phyloP scores from a whole-genome alignment of 1,140 invertebrate species.

The Diabrotica undecimpunctata region DNA sequence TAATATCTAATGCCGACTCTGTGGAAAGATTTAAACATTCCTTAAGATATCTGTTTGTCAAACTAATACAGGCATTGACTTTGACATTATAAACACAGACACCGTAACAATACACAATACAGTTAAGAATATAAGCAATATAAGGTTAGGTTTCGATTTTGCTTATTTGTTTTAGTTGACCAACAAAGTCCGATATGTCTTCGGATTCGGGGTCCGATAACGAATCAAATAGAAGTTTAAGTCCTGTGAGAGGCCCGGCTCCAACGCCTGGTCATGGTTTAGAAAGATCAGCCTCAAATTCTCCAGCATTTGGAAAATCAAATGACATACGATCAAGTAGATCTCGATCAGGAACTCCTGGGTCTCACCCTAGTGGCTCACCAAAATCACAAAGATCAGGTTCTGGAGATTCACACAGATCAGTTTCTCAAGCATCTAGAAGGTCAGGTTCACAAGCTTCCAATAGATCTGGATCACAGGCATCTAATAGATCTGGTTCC shows the following conservation, averaged over 20 bases:
- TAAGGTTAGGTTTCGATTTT: too few relatives aligned
- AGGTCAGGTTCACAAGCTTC: conserved; percentile 27
- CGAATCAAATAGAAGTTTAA: conserved; percentile 23
- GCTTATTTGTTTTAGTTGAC: too few relatives aligned
- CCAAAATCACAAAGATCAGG: conserved; percentile 19
- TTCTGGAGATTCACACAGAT: conserved; percentile 28
- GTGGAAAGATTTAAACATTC: too few relatives aligned
- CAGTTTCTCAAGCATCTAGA: conserved; percentile 35
- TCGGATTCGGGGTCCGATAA: conserved; percentile 26
- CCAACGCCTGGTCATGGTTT: conserved; percentile 25
- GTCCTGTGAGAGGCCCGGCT: conserved; percentile 15
- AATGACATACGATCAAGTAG: conserved; percentile 8
- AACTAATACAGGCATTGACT: too few relatives aligned
- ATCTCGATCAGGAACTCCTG: conserved; percentile 26
- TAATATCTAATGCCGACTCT: too few relatives aligned
- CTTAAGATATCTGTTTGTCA: too few relatives aligned
- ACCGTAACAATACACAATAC: too few relatives aligned
- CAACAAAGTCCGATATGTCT: not conserved
- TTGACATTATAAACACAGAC: too few relatives aligned
- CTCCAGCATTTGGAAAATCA: conserved; percentile 13
- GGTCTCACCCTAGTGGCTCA: conserved; percentile 25
- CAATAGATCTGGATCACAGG: conserved; percentile 32
- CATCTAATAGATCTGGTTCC: conserved; percentile 28
- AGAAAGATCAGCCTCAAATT: conserved; percentile 24
- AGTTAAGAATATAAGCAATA: too few relatives aligned